phyloP scores from a whole-genome alignment of 2,113 vertebrate genomes.

The Prietella phreatophila region DNA sequence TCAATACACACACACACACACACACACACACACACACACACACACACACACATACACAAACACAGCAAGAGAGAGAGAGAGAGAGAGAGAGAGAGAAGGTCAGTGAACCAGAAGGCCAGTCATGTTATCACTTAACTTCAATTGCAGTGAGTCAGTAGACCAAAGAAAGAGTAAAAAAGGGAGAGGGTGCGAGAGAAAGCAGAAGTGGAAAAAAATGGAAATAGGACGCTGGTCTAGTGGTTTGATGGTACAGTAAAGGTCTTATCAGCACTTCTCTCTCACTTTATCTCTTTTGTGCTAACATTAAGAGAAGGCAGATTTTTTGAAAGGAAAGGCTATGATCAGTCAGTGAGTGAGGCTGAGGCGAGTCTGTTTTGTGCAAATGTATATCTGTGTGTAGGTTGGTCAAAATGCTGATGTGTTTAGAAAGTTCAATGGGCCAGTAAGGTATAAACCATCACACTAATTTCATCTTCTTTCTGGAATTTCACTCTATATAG shows the following conservation, averaged over 20 bases:
- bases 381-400: not conserved
- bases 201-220: conserved; percentile 17
- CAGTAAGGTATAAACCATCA: not conserved
- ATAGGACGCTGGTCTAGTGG: conserved; percentile 39
- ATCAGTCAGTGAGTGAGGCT: not conserved
- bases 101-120: conserved; percentile 47
- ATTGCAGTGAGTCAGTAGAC: conserved; percentile 43
- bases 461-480: not conserved
- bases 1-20: not conserved
- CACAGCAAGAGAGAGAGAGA: too few species aligned
- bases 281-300: conserved; percentile 35
- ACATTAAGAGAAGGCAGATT: conserved; percentile 38
- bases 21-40: not conserved
- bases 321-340: conserved; percentile 21
- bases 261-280: conserved; percentile 48
- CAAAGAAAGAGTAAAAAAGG: conserved; percentile 6
- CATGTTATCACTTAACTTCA: conserved; percentile 54
- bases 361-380: not conserved
- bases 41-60: not conserved
- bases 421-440: not conserved
- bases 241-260: conserved; percentile 43
- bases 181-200: conserved; percentile 18
- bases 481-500: not conserved
- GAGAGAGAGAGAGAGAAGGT: conserved; percentile 12
- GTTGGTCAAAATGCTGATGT: not conserved